Conservation (phyloP, 2,888 invertebrate genomes). For the Eristalis arbustorum region DNA sequence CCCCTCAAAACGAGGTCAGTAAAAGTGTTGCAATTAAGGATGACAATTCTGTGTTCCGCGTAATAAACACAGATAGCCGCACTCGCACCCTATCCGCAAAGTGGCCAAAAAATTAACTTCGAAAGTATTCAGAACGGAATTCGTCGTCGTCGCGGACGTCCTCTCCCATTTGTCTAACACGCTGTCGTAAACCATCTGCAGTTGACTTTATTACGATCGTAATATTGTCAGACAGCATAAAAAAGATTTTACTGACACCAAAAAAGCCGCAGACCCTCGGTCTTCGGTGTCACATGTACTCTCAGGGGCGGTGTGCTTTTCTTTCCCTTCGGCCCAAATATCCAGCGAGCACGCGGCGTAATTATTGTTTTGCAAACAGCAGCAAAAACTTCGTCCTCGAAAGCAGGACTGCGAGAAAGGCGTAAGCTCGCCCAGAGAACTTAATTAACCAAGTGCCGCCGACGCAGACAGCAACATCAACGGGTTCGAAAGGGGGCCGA, state of each 20-base stretch:
- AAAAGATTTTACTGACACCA: slow-evolving; percentile 48
- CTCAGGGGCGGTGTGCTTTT: background rate
- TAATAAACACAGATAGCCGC: slow-evolving; percentile 60
- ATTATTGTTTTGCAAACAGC: slow-evolving; percentile 51
- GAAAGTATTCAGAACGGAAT: slow-evolving; percentile 48
- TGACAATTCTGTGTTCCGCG: slow-evolving; percentile 55
- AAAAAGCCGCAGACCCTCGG: background rate
- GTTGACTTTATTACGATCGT: slow-evolving; percentile 67
- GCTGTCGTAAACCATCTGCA: slow-evolving; percentile 67
- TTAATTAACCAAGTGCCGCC: slow-evolving; percentile 52
- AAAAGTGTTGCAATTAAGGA: slow-evolving; percentile 61
- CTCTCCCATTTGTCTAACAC: slow-evolving; percentile 50
- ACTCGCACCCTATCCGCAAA: slow-evolving; percentile 35
- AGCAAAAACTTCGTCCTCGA: slow-evolving; percentile 51
- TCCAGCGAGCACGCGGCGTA: slow-evolving; percentile 47
- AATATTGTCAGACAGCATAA: slow-evolving; percentile 67
- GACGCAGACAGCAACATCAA: background rate
- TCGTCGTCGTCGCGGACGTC: background rate
- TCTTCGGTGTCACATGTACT: background rate
- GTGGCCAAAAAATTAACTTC: slow-evolving; percentile 45
- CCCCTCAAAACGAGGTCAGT: slow-evolving; percentile 9
- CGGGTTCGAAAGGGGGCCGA: slow-evolving; percentile 17
- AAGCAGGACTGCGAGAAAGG: background rate
- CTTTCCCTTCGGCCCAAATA: slow-evolving; percentile 9
- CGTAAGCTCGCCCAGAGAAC: slow-evolving; percentile 12